phyloP scores from a whole-genome alignment of 2,113 vertebrate genomes.

The Ceyx margarethae region DNA sequence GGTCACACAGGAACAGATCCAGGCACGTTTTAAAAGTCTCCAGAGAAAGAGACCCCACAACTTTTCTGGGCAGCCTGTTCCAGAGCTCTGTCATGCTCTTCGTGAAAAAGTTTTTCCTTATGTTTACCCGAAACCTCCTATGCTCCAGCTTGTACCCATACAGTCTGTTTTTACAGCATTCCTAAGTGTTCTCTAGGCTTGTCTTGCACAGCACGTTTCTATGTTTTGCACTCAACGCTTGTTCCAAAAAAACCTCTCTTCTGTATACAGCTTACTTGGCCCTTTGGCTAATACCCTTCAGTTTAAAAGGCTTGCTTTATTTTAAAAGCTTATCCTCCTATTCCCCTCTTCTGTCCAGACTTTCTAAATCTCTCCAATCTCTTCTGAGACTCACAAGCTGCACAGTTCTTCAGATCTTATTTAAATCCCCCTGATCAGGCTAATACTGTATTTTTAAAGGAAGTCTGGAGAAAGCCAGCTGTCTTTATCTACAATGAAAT shows the following conservation, averaged over 20 bases:
- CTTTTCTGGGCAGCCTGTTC: no score
- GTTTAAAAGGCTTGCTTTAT: conserved; percentile 14
- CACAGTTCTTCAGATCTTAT: not conserved
- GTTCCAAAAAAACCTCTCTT: not conserved
- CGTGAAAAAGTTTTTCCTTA: no score
- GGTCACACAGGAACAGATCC: no score
- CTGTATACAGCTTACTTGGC: not conserved
- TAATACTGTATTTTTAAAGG: not conserved
- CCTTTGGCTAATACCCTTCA: not conserved
- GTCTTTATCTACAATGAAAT: not conserved
- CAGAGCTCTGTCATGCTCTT: no score
- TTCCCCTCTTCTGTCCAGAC: not conserved
- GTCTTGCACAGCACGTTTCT: not conserved
- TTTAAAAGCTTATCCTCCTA: conserved; percentile 2
- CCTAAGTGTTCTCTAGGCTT: not conserved
- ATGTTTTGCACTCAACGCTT: not conserved
- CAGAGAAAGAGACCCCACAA: no score
- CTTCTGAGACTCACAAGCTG: not conserved
- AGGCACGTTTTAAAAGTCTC: no score
- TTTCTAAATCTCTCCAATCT: conserved; percentile 15
- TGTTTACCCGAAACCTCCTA: no score
- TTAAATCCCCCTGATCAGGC: conserved; percentile 8
- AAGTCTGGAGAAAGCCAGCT: not conserved
- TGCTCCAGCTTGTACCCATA: no score
- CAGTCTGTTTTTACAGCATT: not conserved